Conservation (phyloP, 2,797 vertebrate species). For the Cossypha niveicapilla region DNA sequence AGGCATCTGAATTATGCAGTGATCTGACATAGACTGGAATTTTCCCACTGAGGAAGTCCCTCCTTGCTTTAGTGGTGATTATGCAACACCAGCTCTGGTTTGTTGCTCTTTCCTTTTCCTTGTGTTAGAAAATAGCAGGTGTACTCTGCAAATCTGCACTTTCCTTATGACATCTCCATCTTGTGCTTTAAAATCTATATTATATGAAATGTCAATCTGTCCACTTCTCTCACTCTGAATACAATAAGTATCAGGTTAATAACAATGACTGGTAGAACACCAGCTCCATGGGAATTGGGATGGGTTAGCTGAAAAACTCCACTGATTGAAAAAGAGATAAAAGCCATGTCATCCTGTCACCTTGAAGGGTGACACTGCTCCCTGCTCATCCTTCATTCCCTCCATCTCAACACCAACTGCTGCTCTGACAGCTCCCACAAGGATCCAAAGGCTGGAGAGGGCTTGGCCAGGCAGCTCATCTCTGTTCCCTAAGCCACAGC, state of each 20-base stretch:
- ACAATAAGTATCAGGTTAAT: neutral
- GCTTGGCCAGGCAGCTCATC: slow-evolving; percentile 19
- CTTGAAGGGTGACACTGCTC: neutral
- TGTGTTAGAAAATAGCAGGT: neutral
- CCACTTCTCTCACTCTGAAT: neutral
- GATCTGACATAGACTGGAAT: neutral
- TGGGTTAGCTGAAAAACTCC: neutral
- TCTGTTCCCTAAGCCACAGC: neutral
- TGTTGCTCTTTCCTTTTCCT: neutral
- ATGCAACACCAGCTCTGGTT: neutral
- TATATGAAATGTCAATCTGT: neutral
- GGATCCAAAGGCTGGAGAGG: neutral
- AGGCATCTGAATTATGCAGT: neutral
- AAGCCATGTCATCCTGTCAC: neutral
- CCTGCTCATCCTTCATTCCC: neutral
- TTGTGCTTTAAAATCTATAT: neutral
- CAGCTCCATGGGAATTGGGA: neutral
- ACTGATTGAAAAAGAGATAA: neutral
- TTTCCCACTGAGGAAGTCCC: neutral
- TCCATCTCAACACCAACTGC: neutral
- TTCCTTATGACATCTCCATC: neutral
- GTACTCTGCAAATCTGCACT: neutral
- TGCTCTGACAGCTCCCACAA: neutral
- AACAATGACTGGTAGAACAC: neutral
- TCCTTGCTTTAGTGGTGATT: neutral